Conservation (phyloP, 1,140 invertebrate species). For the Brachionus rotundiformis region DNA sequence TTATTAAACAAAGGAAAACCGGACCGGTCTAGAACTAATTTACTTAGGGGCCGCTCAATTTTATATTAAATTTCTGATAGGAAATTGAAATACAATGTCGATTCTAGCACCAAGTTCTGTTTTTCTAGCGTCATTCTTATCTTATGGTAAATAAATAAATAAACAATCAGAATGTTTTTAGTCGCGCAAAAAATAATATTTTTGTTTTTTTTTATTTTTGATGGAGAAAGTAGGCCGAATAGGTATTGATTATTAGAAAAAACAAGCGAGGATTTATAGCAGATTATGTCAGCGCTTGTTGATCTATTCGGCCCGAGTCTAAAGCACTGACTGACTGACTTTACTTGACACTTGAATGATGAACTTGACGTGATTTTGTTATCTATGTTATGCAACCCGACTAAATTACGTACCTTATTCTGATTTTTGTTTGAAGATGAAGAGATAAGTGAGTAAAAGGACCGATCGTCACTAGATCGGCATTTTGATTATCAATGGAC, state of each 20-base stretch:
- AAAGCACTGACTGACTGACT: background rate
- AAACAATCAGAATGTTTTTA: background rate
- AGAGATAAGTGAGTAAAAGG: background rate
- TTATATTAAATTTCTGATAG: conserved; percentile 2
- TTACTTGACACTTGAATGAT: background rate
- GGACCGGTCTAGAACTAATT: background rate
- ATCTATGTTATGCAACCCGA: background rate
- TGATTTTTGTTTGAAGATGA: background rate
- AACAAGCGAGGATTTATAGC: background rate
- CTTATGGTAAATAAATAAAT: background rate
- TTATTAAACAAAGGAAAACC: background rate
- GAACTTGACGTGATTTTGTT: background rate
- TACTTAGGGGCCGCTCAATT: background rate
- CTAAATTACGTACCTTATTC: conserved; percentile 8
- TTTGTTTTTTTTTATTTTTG: conserved; percentile 7
- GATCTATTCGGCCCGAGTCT: background rate
- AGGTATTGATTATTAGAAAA: background rate
- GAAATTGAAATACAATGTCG: background rate
- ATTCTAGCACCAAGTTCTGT: background rate
- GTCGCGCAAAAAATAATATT: background rate
- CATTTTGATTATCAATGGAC: background rate
- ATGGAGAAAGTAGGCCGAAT: background rate
- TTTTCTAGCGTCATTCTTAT: background rate
- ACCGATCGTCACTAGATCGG: background rate
- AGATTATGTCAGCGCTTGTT: background rate